Conservation (phyloP, 2,888 invertebrate genomes). For the Cacoxenus indagator region DNA sequence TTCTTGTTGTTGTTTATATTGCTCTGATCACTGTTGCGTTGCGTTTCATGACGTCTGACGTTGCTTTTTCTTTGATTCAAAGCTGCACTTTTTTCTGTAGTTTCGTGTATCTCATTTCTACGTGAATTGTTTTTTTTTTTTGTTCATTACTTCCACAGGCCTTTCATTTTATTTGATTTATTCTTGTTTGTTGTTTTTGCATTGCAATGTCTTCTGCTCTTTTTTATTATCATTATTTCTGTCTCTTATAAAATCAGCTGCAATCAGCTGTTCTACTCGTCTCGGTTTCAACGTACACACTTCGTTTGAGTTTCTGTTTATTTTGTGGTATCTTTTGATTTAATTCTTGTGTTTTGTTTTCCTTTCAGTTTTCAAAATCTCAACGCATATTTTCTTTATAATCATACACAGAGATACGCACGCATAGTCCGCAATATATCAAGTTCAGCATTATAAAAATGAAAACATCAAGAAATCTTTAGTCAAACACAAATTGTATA, state of each 20-base stretch:
- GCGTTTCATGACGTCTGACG: constrained; percentile 59
- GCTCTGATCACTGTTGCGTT: constrained; percentile 63
- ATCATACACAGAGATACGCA: not conserved
- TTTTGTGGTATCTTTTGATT: not conserved
- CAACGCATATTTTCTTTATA: not conserved
- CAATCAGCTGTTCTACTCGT: constrained; percentile 57
- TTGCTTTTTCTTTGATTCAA: constrained; percentile 16
- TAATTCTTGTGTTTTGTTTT: not conserved
- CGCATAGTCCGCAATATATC: not conserved
- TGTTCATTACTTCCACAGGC: constrained; percentile 22
- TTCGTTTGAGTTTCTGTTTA: not conserved
- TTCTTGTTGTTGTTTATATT: constrained; percentile 36
- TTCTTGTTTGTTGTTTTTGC: no score
- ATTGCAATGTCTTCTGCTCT: constrained; percentile 17
- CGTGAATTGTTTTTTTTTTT: constrained; percentile 11
- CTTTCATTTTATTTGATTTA: no score
- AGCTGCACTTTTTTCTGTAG: constrained; percentile 32
- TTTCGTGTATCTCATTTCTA: constrained; percentile 26
- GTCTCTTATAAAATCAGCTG: constrained; percentile 65
- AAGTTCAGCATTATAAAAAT: not conserved
- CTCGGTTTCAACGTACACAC: not conserved
- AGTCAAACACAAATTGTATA: not conserved
- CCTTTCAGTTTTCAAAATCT: not conserved
- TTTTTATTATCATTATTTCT: constrained; percentile 37
- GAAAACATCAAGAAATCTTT: not conserved